Conservation (phyloP, 2,797 vertebrate genomes). For the Eulemur coronatus region DNA sequence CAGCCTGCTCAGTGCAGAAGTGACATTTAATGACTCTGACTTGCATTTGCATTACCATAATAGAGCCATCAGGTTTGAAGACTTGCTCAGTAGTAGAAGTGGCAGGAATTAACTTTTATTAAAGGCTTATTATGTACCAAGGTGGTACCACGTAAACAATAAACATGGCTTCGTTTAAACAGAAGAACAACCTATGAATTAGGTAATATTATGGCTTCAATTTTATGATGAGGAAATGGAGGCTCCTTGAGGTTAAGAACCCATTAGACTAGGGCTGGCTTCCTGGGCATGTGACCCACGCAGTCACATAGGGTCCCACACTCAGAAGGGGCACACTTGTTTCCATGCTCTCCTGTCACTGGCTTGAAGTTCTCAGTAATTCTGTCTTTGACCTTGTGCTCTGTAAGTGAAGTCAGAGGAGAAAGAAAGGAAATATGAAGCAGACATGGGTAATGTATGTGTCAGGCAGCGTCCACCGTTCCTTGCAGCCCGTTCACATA, state of each 20-base stretch:
- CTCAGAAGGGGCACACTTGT: background rate
- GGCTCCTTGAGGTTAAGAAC: background rate
- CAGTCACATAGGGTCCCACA: accelerated
- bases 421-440: background rate
- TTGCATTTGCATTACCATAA: background rate
- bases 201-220: background rate
- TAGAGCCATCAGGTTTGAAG: background rate
- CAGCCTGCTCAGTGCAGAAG: background rate
- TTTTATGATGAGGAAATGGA: background rate
- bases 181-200: background rate
- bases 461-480: accelerated
- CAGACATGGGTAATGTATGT: accelerated
- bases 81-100: background rate
- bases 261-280: no score
- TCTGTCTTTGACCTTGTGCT: background rate
- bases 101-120: background rate
- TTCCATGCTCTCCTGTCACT: background rate
- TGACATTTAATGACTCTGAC: background rate
- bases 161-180: background rate
- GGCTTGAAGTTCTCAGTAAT: background rate
- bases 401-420: background rate
- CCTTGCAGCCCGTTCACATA: accelerated
- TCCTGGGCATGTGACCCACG: background rate
- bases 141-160: accelerated
- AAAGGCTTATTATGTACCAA: background rate